These are phyloP conservation scores for Deilephila porcellus DNA, from an alignment of 2,888 invertebrate species.

Conservation along the genomic window DNA sequence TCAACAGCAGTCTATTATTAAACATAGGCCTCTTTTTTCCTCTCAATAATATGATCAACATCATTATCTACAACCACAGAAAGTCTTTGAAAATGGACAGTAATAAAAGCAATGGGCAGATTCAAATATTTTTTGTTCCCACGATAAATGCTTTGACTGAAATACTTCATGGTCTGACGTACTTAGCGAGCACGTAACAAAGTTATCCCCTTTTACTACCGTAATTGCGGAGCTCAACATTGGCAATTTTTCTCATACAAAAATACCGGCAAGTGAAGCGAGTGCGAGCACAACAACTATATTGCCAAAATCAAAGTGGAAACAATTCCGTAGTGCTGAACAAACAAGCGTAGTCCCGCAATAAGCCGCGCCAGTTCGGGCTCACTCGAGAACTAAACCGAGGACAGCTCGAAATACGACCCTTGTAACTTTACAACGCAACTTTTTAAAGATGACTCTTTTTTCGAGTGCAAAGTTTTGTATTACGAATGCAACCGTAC, in stretches of 20 bases:
- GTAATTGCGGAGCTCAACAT: conserved; percentile 3
- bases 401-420: conserved; percentile 65
- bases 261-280: conserved; percentile 32
- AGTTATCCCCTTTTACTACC: background rate
- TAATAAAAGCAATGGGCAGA: no score
- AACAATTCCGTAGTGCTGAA: conserved; percentile 72
- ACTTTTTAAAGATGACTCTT: conserved; percentile 65
- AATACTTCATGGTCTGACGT: background rate
- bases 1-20: no score
- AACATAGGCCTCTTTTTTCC: no score
- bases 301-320: conserved; percentile 69
- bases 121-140: background rate
- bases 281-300: conserved; percentile 53
- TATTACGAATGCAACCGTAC: conserved; percentile 74
- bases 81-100: no score
- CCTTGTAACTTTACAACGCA: conserved; percentile 44
- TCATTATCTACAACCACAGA: no score
- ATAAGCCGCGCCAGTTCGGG: conserved; percentile 63
- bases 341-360: conserved; percentile 72
- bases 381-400: conserved; percentile 68
- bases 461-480: conserved; percentile 72
- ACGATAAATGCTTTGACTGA: background rate
- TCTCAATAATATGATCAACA: no score
- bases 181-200: background rate
- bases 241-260: conserved; percentile 35